Conservation (phyloP, 2,113 vertebrate species). For the Pterocles orientalis region DNA sequence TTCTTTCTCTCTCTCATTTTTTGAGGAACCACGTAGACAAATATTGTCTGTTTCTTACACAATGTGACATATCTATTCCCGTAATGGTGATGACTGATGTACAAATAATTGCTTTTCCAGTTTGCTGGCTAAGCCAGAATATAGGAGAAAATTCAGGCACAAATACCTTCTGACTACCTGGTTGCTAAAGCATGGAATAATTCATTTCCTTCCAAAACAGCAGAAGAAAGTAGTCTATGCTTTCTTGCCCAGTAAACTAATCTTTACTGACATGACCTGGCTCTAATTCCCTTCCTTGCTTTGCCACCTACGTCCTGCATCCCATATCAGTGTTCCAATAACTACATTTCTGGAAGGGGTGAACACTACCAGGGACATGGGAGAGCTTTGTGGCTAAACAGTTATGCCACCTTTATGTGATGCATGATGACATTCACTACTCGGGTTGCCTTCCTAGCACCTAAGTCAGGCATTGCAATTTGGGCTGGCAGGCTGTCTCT, state of each 20-base stretch:
- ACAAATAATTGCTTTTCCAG: background rate
- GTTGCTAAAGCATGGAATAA: background rate
- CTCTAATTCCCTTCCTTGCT: background rate
- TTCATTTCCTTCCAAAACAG: background rate
- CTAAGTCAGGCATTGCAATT: background rate
- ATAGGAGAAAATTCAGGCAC: background rate
- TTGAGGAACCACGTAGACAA: background rate
- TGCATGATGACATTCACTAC: fast-evolving
- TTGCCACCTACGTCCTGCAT: background rate
- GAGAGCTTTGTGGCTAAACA: background rate
- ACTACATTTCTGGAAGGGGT: fast-evolving
- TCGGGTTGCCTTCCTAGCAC: background rate
- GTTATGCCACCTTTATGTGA: background rate
- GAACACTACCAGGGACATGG: background rate
- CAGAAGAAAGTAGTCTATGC: background rate
- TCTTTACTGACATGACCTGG: background rate
- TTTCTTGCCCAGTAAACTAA: background rate
- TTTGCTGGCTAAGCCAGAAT: background rate
- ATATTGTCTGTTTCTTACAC: background rate
- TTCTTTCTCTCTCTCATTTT: background rate
- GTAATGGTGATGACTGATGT: background rate
- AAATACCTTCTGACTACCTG: background rate
- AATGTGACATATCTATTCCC: background rate
- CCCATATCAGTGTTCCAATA: background rate
- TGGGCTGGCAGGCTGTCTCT: background rate